Evolutionary conservation across 2,888 invertebrate species (phyloP).

Genomic region (Hydrotaea diabolus): DNA sequence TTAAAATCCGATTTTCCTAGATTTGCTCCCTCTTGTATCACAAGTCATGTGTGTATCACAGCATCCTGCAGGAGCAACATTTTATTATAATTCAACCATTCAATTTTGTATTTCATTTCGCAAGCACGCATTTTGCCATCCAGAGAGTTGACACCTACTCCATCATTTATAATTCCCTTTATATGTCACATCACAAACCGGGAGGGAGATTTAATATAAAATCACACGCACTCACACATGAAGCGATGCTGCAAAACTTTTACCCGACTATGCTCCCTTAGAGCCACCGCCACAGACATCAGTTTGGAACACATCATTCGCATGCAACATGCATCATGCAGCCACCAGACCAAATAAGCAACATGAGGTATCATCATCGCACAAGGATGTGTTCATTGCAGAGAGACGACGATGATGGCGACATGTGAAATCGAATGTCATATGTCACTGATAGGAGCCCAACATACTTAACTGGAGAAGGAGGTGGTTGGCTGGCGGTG

Average conservation of each 20-base stretch:
- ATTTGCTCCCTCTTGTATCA: neutral
- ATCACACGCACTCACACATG: neutral
- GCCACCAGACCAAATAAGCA: slow-evolving; percentile 24
- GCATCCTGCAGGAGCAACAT: slow-evolving; percentile 11
- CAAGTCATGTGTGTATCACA: neutral
- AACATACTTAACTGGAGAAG: neutral
- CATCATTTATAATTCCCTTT: slow-evolving; percentile 59
- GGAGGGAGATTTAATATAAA: slow-evolving; percentile 36
- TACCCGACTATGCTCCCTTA: neutral
- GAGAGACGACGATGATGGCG: slow-evolving; percentile 6
- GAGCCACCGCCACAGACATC: slow-evolving; percentile 26
- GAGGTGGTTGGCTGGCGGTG: neutral
- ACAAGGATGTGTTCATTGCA: slow-evolving; percentile 15
- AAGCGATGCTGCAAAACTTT: neutral
- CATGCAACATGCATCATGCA: slow-evolving; percentile 37
- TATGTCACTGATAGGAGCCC: slow-evolving; percentile 45
- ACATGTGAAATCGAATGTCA: slow-evolving; percentile 51
- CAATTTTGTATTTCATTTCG: slow-evolving; percentile 18
- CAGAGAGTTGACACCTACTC: slow-evolving; percentile 41
- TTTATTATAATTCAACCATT: slow-evolving; percentile 28
- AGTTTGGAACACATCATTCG: slow-evolving; percentile 33
- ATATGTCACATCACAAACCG: slow-evolving; percentile 43
- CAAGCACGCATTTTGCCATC: neutral
- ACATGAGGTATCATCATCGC: slow-evolving; percentile 34
- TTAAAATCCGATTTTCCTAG: slow-evolving; percentile 10